These are phyloP conservation scores for Disparrhopalites patrizii DNA, from an alignment of 2,888 invertebrate genomes.

Conservation along the genomic window DNA sequence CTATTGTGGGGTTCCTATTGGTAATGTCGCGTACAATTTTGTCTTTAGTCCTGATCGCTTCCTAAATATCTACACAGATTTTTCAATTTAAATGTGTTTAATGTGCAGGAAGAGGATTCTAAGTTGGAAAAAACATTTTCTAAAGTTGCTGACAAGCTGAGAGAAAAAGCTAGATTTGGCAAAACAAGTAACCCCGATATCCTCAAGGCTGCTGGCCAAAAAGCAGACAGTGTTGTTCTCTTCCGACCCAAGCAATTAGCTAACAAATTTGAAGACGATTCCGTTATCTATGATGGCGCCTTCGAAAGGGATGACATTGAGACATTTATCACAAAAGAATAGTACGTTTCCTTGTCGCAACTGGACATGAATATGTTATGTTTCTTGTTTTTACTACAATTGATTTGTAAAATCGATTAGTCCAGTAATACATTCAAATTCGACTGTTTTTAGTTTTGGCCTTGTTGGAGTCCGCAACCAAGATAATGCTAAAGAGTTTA, in stretches of 20 bases:
- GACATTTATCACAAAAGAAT: conserved; percentile 77
- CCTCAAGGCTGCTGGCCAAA: conserved; percentile 70
- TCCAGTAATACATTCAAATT: background rate
- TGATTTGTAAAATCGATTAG: no score
- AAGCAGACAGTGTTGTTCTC: conserved; percentile 71
- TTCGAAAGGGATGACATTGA: conserved; percentile 66
- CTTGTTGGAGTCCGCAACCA: conserved; percentile 85
- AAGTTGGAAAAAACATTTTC: conserved; percentile 77
- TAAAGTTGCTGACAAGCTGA: conserved; percentile 82
- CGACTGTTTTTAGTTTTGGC: conserved; percentile 65
- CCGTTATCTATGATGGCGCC: conserved; percentile 70
- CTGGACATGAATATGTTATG: no score
- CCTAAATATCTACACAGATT: no score
- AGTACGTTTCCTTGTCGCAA: no score
- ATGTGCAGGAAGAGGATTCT: conserved; percentile 56
- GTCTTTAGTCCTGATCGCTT: background rate
- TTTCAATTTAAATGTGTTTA: conserved; percentile 41
- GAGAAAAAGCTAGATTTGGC: conserved; percentile 85
- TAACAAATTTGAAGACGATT: conserved; percentile 88
- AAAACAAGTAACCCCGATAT: conserved; percentile 70
- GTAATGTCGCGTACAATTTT: conserved; percentile 31
- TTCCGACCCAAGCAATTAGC: conserved; percentile 83
- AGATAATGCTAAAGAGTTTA: conserved; percentile 79
- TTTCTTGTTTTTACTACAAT: no score
- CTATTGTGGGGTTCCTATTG: conserved; percentile 79